phyloP scores from a whole-genome alignment of 2,888 invertebrate genomes.

The Drosophila merina region DNA sequence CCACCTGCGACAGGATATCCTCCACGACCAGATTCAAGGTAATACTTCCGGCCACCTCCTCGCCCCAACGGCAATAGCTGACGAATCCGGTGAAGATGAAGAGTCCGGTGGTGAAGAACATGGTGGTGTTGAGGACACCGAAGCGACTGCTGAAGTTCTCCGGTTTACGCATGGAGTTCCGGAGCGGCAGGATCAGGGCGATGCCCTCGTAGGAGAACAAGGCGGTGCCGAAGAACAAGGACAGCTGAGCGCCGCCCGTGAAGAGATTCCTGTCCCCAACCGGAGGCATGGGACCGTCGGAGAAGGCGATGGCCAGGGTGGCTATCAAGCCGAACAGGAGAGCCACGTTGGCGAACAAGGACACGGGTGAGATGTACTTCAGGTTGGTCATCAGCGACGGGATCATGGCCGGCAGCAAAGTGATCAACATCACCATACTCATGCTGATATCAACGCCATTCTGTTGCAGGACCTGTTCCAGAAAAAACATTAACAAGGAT shows the following conservation, averaged over 20 bases:
- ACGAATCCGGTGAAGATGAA: slow-evolving; percentile 93
- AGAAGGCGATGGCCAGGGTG: slow-evolving; percentile 90
- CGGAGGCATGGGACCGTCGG: slow-evolving; percentile 88
- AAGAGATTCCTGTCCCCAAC: slow-evolving; percentile 86
- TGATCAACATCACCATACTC: slow-evolving; percentile 74
- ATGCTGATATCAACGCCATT: slow-evolving; percentile 75
- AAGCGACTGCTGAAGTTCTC: slow-evolving; percentile 90
- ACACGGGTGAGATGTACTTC: slow-evolving; percentile 87
- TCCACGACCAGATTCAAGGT: slow-evolving; percentile 91
- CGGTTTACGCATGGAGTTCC: slow-evolving; percentile 94
- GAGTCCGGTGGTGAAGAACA: slow-evolving; percentile 91
- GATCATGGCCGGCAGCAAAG: slow-evolving; percentile 79
- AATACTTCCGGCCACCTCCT: slow-evolving; percentile 91
- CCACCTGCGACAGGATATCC: slow-evolving; percentile 88
- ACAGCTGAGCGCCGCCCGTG: slow-evolving; percentile 87
- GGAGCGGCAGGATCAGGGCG: slow-evolving; percentile 94
- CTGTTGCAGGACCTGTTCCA: slow-evolving; percentile 84
- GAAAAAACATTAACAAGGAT: background rate
- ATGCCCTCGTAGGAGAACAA: slow-evolving; percentile 99
- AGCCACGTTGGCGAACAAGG: slow-evolving; percentile 90
- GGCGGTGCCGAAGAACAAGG: slow-evolving; percentile 97
- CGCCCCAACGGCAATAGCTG: slow-evolving; percentile 94
- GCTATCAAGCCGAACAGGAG: slow-evolving; percentile 88
- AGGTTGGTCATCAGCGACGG: slow-evolving; percentile 81
- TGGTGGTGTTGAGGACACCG: slow-evolving; percentile 95